A percentile compares a stretch with the other conserved stretches of the same genome.
Conservation (phyloP, 2,888 invertebrate genomes). For the Mythimna impura region DNA sequence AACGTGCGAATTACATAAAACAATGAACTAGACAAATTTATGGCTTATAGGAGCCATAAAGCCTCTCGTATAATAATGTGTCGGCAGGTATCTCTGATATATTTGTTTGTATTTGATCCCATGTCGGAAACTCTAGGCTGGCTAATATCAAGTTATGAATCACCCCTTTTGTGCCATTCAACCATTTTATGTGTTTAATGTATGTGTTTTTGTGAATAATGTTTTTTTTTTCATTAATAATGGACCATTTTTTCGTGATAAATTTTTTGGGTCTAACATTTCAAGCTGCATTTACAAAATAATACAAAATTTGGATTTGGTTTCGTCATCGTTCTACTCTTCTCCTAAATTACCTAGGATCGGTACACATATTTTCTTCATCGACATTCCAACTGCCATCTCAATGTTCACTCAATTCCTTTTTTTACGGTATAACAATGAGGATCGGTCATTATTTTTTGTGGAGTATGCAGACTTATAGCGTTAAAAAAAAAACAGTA, state of each 20-base stretch:
- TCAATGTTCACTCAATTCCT: too few relatives aligned
- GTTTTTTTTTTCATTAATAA: conserved; percentile 49
- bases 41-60: conserved; percentile 62
- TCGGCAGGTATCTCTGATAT: conserved; percentile 55
- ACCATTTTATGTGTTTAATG: conserved; percentile 44
- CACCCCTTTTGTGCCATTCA: conserved; percentile 55
- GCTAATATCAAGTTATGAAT: conserved; percentile 43
- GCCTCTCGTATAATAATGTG: conserved; percentile 57
- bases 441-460: too few relatives aligned
- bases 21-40: conserved; percentile 65
- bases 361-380: too few relatives aligned
- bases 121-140: conserved; percentile 49
- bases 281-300: neutral
- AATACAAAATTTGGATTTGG: too few relatives aligned
- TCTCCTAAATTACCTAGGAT: too few relatives aligned
- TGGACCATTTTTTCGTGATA: conserved; percentile 21
- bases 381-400: too few relatives aligned
- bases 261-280: conserved; percentile 5
- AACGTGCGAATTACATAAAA: conserved; percentile 56
- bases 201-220: conserved; percentile 54
- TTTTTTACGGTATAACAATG: too few relatives aligned
- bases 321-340: too few relatives aligned
- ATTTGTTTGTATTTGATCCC: conserved; percentile 66
- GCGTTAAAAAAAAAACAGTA: too few relatives aligned
- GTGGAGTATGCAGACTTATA: too few relatives aligned